Evolutionary conservation across 2,888 invertebrate species (phyloP).

Genomic region (Apamea monoglypha): DNA sequence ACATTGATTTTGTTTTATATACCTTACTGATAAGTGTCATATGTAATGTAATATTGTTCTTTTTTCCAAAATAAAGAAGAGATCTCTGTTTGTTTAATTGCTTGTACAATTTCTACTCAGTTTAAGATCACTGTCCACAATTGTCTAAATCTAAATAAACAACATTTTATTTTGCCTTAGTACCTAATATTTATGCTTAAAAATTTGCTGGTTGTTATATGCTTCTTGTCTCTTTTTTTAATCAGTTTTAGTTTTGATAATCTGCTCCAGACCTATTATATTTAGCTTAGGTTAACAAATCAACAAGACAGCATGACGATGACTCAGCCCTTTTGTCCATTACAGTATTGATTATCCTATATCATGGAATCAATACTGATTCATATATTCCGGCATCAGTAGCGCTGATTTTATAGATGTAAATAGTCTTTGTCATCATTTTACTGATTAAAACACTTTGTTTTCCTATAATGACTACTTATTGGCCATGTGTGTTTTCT

Average conservation of each 20-base stretch:
- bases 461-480: not conserved
- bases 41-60: no score
- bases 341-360: not conserved
- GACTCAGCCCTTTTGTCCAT: slow-evolving; percentile 26
- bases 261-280: not conserved
- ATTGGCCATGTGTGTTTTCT: not conserved
- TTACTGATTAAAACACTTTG: not conserved
- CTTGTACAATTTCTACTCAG: not conserved
- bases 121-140: not conserved
- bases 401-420: not conserved
- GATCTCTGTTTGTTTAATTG: not conserved
- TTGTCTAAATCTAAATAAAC: not conserved
- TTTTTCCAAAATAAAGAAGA: no score
- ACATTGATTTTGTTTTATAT: no score
- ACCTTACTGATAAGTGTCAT: no score
- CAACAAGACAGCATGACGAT: slow-evolving; percentile 7
- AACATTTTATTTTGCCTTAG: not conserved
- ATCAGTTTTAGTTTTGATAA: not conserved
- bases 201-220: not conserved
- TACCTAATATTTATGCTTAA: not conserved
- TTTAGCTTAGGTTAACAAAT: not conserved
- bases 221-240: not conserved
- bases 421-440: not conserved
- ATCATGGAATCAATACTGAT: no score
- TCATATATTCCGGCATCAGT: not conserved